phyloP scores from a whole-genome alignment of 2,113 vertebrate species.

The Erythrolamprus reginae region DNA sequence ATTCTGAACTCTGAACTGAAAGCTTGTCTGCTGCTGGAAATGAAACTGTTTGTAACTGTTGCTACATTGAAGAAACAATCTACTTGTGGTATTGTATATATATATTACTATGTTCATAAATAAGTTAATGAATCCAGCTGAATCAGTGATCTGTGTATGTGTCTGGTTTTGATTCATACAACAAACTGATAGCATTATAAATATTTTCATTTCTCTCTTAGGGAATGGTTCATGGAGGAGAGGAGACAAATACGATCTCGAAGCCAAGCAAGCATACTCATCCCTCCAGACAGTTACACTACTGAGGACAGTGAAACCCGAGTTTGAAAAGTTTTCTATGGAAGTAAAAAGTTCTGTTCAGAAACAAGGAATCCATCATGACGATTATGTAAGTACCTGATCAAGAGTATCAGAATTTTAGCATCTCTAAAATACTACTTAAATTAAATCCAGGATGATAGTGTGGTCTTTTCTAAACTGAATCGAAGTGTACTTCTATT shows the following conservation, averaged over 20 bases:
- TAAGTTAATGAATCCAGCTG: too few species aligned
- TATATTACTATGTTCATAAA: too few species aligned
- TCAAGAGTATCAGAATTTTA: slow-evolving; percentile 15
- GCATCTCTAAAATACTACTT: slow-evolving; percentile 41
- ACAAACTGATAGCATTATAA: slow-evolving; percentile 41
- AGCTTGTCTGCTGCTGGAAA: too few species aligned
- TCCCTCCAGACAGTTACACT: slow-evolving; percentile 90
- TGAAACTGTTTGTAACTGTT: too few species aligned
- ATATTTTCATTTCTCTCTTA: slow-evolving; percentile 66
- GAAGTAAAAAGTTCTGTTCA: slow-evolving; percentile 87
- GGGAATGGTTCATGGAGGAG: slow-evolving; percentile 95
- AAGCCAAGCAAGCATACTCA: slow-evolving; percentile 87
- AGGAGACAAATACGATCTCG: slow-evolving; percentile 87
- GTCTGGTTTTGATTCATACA: too few species aligned
- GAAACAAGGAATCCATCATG: slow-evolving; percentile 76
- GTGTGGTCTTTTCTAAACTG: slow-evolving; percentile 24
- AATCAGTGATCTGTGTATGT: too few species aligned
- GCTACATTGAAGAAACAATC: too few species aligned
- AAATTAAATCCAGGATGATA: slow-evolving; percentile 53
- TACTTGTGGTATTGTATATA: too few species aligned
- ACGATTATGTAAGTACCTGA: slow-evolving; percentile 84
- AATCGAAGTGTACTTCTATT: slow-evolving; percentile 11
- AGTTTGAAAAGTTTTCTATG: slow-evolving; percentile 93
- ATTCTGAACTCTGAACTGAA: too few species aligned
- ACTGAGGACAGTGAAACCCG: slow-evolving; percentile 88